Evolutionary conservation across 2,797 vertebrate species (phyloP), one percentile per base, ranked within the genome.

Genomic region (Clarias fuscus): DNA sequence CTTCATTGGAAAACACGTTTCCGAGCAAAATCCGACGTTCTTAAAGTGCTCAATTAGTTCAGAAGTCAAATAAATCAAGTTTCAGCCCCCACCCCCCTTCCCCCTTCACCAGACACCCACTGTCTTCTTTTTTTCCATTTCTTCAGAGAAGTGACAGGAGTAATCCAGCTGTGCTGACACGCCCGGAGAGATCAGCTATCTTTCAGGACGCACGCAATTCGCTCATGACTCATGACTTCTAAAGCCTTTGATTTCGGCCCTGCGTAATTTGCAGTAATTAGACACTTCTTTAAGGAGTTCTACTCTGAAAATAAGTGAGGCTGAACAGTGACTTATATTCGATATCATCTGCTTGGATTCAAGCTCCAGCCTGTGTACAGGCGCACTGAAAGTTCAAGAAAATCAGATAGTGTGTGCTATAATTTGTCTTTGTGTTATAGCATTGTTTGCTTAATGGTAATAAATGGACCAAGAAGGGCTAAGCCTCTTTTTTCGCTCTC

Each of bases 201-300:
- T 77, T 88, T 87, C 83, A 56, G 67, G 84, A 72, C 67, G 86
- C 78, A 84, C 72, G 78, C 84, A 90, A 89, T 87, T 90, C 77
- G 59, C 79, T 88, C 86, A 85, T 90, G 88, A 88, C 88, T 90
- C 86, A 82, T 56, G 65, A 87, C 87, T 53, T 73, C 72, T 7
- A n/a, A 85, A 87, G 68, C 33, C 88, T 90, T 90, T 90, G 85
- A 92, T 91, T 82, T 91, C 82, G 58, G 78, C 83, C 83, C 84
- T 72, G 78, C 85, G 89, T 90, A 90, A 90, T 91, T 76, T 58
- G 70, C 81, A 71, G 71, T 91, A 91, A 93, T 92, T 90, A 90
- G 87, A 65, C 72, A 67, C 33, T 81, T 88, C 75, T 59, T 88
- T 89, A 87, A 85, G 75, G 61, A 84, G 86, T 80, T 77, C 83